Percentiles rank a stretch among this genome's conserved stretches.
Evolutionary conservation across 2,113 vertebrate genomes (phyloP).

Genomic region (Tichodroma muraria): DNA sequence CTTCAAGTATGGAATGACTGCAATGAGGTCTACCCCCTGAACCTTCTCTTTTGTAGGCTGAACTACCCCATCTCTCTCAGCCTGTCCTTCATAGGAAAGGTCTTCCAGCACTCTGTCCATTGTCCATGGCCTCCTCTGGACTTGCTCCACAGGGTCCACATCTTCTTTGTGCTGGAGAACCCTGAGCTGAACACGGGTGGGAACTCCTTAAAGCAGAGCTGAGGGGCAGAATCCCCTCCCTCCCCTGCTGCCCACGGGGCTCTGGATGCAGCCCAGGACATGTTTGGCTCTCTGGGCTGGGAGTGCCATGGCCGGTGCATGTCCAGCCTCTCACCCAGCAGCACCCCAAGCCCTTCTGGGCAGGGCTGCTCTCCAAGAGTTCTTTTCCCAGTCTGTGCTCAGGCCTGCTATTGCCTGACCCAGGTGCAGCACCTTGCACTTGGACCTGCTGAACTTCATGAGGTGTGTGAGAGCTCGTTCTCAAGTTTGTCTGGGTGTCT

Average conservation of each 20-base stretch:
- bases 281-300: neutral
- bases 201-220: neutral
- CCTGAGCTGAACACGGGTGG: neutral
- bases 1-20: neutral
- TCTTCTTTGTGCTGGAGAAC: neutral
- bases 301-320: fast-evolving
- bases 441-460: neutral
- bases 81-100: neutral
- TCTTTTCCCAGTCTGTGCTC: neutral
- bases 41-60: neutral
- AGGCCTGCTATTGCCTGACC: neutral
- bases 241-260: fast-evolving
- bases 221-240: neutral
- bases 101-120: neutral
- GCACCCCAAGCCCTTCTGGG: neutral
- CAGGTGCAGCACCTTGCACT: neutral
- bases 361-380: neutral
- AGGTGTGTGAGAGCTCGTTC: neutral
- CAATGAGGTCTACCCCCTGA: neutral
- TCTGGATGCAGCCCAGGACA: neutral
- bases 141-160: neutral
- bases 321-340: neutral
- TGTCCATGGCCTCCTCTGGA: neutral
- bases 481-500: neutral
- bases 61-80: neutral